phyloP scores from a whole-genome alignment of 2,888 invertebrate genomes.

The Pemphredon lugubris region DNA sequence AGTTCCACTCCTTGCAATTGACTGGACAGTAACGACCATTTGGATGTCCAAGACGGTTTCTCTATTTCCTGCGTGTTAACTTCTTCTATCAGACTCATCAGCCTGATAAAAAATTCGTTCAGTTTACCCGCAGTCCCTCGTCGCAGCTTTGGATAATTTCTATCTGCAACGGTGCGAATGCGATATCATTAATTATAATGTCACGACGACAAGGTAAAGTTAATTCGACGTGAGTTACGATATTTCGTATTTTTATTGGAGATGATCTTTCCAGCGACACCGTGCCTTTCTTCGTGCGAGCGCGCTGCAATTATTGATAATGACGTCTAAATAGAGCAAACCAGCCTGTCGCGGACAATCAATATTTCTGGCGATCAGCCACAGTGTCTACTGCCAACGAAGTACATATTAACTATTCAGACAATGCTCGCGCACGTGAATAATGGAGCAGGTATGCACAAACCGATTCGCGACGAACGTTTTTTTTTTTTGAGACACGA shows the following conservation, averaged over 20 bases:
- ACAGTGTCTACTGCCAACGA: neutral
- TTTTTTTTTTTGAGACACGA: neutral
- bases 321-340: conserved; percentile 50
- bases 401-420: neutral
- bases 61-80: conserved; percentile 74
- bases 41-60: conserved; percentile 68
- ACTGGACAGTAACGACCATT: conserved; percentile 67
- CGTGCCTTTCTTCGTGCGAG: too few species aligned
- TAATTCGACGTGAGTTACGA: too few species aligned
- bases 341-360: conserved; percentile 38
- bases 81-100: conserved; percentile 76
- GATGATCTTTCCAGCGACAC: too few species aligned
- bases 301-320: conserved; percentile 33
- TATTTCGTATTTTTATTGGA: too few species aligned
- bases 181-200: too few species aligned
- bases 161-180: conserved; percentile 62
- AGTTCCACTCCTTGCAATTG: conserved; percentile 55
- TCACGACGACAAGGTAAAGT: too few species aligned
- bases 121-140: conserved; percentile 75
- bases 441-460: conserved; percentile 17
- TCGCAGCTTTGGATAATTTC: conserved; percentile 72
- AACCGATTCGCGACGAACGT: too few species aligned
- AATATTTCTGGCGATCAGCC: conserved; percentile 49
- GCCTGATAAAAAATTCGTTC: conserved; percentile 72
- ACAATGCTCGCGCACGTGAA: conserved; percentile 16